Base-by-base conservation (phyloP, 1,140 invertebrate genomes). In the Episyrphus balteatus region DNA sequence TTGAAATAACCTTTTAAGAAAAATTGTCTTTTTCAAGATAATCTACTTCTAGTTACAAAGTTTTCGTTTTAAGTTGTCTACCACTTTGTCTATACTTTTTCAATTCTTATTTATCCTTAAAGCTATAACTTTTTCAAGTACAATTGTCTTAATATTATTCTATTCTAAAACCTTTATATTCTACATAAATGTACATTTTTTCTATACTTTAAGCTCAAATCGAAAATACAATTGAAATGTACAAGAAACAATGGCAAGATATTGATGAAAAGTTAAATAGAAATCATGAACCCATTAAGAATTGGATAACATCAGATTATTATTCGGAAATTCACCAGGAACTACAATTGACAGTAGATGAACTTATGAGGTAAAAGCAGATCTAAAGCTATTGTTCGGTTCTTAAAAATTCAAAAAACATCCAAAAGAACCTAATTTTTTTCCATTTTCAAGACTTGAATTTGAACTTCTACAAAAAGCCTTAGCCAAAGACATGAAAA, bases 281-380 rank as follows among this genome's bases (percentile, higher is more conserved):
- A n/a, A 49, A 65, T 39, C 60, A 73, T 34, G 63, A 64, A 6
- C 55, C 65, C 18, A 74, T 74, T 34, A 58, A 73, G 33, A 70
- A 77, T 36, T 52, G 77, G 44, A 72, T 80, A 1, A 69, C 54
- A 2, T 71, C 73, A 10, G 55, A 72, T n/a, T 55, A 75, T 32
- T 71, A 66, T 47, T 67, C 72, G 17, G 70, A 76, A 45, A 58
- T 77, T 39, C 76, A 80, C 51, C 44, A 75, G 32, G 73, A 79
- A 49, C 60, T 76, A 17, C 61, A 78, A 5, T 49, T 55, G 41
- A 55, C 69, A 9, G 75, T 78, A 0, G 79, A 81, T 49, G 75
- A 78, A 42, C 47, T 72, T 17, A 78, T 80, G 76, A 62, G 67
- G 62, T 66, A 53, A 58, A n/a, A 10, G 11, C 1, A 31, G 14